These are phyloP conservation scores for Larimichthys polyactis DNA, from an alignment of 2,113 vertebrate species.

Conservation along the genomic window DNA sequence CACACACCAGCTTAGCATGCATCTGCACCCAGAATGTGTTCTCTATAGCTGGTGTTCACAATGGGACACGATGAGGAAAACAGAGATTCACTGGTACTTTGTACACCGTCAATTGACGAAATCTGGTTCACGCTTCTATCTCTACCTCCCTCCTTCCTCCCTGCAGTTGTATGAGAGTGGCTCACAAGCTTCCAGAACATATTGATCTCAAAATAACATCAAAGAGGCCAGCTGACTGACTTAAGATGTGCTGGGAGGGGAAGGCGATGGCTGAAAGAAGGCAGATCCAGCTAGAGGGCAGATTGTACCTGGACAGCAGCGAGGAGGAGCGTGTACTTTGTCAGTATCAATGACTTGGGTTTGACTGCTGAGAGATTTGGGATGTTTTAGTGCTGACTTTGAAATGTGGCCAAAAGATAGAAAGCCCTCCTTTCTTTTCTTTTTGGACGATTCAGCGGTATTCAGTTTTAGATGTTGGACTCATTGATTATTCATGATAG, in stretches of 20 bases:
- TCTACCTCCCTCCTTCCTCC: conserved; percentile 51
- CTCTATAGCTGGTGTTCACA: neutral
- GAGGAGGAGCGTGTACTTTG: neutral
- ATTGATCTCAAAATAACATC: conserved; percentile 84
- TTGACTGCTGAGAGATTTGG: neutral
- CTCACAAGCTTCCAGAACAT: conserved; percentile 76
- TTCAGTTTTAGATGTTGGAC: conserved; percentile 35
- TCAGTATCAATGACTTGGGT: neutral
- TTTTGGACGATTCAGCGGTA: conserved; percentile 20
- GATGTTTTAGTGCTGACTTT: conserved; percentile 28
- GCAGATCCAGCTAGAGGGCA: conserved; percentile 33
- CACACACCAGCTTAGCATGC: neutral
- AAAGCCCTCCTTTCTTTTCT: neutral
- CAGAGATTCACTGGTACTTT: conserved; percentile 46
- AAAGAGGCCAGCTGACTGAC: conserved; percentile 69
- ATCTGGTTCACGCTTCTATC: conserved; percentile 69
- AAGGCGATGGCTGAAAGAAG: conserved; percentile 21
- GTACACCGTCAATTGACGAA: conserved; percentile 26
- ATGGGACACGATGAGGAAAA: conserved; percentile 3
- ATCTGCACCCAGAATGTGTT: conserved; percentile 2
- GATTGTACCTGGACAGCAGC: conserved; percentile 33
- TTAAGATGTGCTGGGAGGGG: conserved; percentile 58
- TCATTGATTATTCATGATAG: conserved; percentile 41
- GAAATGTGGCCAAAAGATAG: conserved; percentile 6
- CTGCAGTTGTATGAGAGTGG: conserved; percentile 60